Percentiles rank a stretch among this genome's conserved stretches.
phyloP scores from a whole-genome alignment of 1,140 invertebrate genomes.

The Chrysoperla carnea region DNA sequence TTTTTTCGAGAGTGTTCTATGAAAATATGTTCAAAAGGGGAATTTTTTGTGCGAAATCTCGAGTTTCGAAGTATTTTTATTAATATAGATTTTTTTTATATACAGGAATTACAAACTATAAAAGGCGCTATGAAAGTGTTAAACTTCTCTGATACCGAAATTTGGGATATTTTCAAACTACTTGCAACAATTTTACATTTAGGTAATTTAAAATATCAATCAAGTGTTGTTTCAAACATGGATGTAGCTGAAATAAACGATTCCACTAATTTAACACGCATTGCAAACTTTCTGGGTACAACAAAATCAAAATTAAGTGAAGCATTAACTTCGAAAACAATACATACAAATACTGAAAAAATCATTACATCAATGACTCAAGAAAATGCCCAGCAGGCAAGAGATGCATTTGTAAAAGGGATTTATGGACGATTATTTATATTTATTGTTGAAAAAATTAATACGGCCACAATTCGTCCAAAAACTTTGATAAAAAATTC shows the following conservation, averaged over 20 bases:
- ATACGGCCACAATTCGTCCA: slow-evolving; percentile 64
- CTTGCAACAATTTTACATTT: slow-evolving; percentile 73
- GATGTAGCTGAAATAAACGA: slow-evolving; percentile 68
- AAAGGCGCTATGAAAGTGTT: slow-evolving; percentile 77
- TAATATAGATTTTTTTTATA: too few species aligned
- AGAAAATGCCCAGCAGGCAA: slow-evolving; percentile 56
- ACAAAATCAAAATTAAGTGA: slow-evolving; percentile 48
- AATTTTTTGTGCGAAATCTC: too few species aligned
- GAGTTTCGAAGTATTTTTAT: too few species aligned
- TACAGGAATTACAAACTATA: too few species aligned
- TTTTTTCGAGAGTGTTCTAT: too few species aligned
- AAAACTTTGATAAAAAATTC: slow-evolving; percentile 38
- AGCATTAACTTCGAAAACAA: slow-evolving; percentile 70
- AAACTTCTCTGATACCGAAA: slow-evolving; percentile 69
- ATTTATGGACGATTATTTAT: slow-evolving; percentile 87
- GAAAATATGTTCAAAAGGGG: too few species aligned
- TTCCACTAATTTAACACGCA: slow-evolving; percentile 36
- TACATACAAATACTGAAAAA: slow-evolving; percentile 69
- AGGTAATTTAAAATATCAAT: slow-evolving; percentile 78
- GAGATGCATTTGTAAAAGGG: slow-evolving; percentile 84
- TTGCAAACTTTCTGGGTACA: slow-evolving; percentile 52
- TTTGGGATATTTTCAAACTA: slow-evolving; percentile 68
- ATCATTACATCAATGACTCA: slow-evolving; percentile 46
- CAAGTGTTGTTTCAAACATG: slow-evolving; percentile 51
- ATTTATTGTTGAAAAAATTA: slow-evolving; percentile 81